Percentiles rank a stretch among this genome's conserved stretches.
Conservation (phyloP, 1,140 invertebrate species). For the Manduca sexta region DNA sequence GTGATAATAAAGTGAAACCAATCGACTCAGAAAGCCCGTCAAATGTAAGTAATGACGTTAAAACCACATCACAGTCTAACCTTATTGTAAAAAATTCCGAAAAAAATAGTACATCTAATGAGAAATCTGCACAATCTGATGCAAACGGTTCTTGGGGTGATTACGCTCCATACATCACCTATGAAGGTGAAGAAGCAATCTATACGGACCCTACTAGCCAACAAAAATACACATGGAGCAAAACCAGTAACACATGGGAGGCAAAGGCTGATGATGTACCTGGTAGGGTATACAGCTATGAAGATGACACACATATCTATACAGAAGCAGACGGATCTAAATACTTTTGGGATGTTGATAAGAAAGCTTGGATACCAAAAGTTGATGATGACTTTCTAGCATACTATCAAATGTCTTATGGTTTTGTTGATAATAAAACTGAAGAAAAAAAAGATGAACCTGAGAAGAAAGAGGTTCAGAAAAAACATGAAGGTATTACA, state of each 20-base stretch:
- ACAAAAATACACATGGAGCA: constrained; percentile 80
- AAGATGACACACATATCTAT: constrained; percentile 86
- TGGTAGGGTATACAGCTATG: constrained; percentile 78
- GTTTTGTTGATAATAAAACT: constrained; percentile 79
- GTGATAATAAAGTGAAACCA: too few relatives aligned
- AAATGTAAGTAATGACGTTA: too few relatives aligned
- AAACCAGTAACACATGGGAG: constrained; percentile 77
- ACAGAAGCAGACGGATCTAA: constrained; percentile 91
- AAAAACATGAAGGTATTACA: constrained; percentile 32
- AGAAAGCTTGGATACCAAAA: constrained; percentile 97
- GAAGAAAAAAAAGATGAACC: constrained; percentile 45
- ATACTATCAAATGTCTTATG: constrained; percentile 96
- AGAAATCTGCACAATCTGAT: constrained; percentile 10
- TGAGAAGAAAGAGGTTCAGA: constrained; percentile 38
- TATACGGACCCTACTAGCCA: constrained; percentile 82
- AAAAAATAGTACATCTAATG: constrained; percentile 7
- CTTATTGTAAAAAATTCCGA: too few relatives aligned
- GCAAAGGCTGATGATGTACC: constrained; percentile 50
- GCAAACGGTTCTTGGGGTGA: constrained; percentile 33
- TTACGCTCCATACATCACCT: constrained; percentile 69
- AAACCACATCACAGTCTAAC: too few relatives aligned
- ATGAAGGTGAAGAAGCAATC: constrained; percentile 80
- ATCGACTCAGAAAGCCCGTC: too few relatives aligned
- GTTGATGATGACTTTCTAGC: constrained; percentile 98
- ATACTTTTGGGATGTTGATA: constrained; percentile 93